Percentiles rank a stretch among this genome's conserved stretches.
phyloP scores from a whole-genome alignment of 2,113 vertebrate species.

The Rhegmatorhina hoffmannsi region DNA sequence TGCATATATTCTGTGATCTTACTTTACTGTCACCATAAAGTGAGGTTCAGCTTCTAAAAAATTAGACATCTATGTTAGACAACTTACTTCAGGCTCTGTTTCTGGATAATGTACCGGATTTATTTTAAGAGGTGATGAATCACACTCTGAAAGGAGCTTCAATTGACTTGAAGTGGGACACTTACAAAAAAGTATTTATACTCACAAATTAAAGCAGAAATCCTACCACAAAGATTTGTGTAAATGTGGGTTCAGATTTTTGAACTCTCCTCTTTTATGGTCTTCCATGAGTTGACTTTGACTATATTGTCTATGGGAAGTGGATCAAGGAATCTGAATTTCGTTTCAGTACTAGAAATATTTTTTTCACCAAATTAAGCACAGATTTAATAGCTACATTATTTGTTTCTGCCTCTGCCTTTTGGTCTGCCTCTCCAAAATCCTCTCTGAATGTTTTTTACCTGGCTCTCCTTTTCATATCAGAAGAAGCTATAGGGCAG shows the following conservation, averaged over 20 bases:
- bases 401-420: neutral
- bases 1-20: neutral
- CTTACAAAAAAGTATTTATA: neutral
- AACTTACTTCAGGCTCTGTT: neutral
- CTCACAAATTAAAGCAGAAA: conserved; percentile 26
- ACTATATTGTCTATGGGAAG: neutral
- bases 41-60: neutral
- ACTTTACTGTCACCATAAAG: neutral
- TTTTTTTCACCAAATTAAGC: neutral
- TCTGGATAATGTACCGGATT: conserved; percentile 9
- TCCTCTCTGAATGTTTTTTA: neutral
- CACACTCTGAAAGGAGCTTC: neutral
- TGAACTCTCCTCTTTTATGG: neutral
- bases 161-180: neutral
- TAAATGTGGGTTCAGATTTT: neutral
- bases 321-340: neutral
- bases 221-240: neutral
- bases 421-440: neutral
- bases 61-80: neutral
- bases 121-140: conserved; percentile 18
- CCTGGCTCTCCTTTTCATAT: neutral
- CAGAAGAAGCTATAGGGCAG: neutral
- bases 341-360: neutral
- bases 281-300: neutral
- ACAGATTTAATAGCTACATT: neutral